Base-by-base conservation (phyloP, 2,113 vertebrate genomes). In the Solenodon paradoxus region DNA sequence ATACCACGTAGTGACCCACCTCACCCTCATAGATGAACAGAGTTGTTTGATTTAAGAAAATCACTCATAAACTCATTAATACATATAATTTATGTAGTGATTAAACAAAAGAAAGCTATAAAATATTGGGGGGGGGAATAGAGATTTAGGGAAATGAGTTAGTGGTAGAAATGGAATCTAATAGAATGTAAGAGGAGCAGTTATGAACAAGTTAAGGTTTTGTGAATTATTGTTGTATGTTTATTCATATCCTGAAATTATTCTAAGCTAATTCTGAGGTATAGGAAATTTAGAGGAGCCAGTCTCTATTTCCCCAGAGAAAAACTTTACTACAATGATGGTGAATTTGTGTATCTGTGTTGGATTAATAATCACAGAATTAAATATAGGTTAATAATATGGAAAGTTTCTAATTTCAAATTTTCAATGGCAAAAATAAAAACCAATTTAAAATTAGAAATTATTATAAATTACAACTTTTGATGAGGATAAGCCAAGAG, bases 401-500 rank as follows among this genome's bases (percentile, higher is more conserved):
- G 49, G 55, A 83, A 32, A 77, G 71, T 96, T 96, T 40, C 45
- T 81, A 71, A 74, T 45, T 94, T 89, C 59, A 45, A 55, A 51
- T 7, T n/a, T n/a, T n/a, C 63, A 59, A 19, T 12, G 5, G 26
- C 81, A 11, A 88, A 91, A 77, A 83, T 35, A n/a, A 19, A 94
- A 95, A 69, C 30, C 38, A 57, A n/a, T 55, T n/a, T 66, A 87
- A 92, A 94, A 32, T 77, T 78, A 88, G 49, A 81, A 79, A 84
- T 88, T 87, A 87, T 94, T 38, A 49, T 35, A 89, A 51, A 6
- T 86, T 86, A 79, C 42, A 88, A 88, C 26, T 93, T 78, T 53
- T 17, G 35, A 92, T 66, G 20, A 68, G 15, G 53, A 88, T 77
- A 82, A 89, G 55, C 19, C 49, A 69, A 81, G 42, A 82, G 28